Evolutionary conservation across 2,888 invertebrate species (phyloP).

Genomic region (Drosophila gaucha): DNA sequence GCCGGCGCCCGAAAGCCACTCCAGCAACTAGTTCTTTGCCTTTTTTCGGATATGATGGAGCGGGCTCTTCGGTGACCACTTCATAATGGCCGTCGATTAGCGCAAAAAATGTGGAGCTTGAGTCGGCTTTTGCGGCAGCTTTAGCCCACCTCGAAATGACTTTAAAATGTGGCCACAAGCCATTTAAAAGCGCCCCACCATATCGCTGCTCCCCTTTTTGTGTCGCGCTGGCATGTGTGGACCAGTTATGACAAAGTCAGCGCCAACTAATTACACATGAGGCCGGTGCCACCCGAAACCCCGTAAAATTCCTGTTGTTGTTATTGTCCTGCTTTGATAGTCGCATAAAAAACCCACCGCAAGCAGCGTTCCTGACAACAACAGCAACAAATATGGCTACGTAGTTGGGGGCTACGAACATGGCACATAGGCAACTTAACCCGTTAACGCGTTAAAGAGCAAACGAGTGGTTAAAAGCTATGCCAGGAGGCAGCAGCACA

Average conservation of each 20-base stretch:
- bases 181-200: conserved; percentile 25
- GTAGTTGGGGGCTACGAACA: conserved; percentile 5
- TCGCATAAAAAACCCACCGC: conserved; percentile 41
- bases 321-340: conserved; percentile 46
- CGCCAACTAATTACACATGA: conserved; percentile 56
- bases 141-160: conserved; percentile 56
- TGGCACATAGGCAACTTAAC: conserved; percentile 74
- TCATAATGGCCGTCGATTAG: conserved; percentile 59
- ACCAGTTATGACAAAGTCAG: conserved; percentile 60
- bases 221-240: conserved; percentile 3
- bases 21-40: conserved; percentile 1
- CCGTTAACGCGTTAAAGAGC: conserved; percentile 80
- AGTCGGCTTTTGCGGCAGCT: conserved; percentile 35
- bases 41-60: background rate
- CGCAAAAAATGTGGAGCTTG: conserved; percentile 27
- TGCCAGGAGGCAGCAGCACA: conserved; percentile 36
- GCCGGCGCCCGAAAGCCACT: conserved; percentile 18
- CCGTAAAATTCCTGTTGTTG: conserved; percentile 26
- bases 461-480: conserved; percentile 74
- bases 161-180: conserved; percentile 63
- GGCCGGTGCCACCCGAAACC: conserved; percentile 8
- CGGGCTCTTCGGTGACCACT: conserved; percentile 6
- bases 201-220: background rate
- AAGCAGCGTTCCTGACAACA: conserved; percentile 30
- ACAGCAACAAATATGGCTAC: background rate